Conservation (phyloP, 2,888 invertebrate genomes). For the Orthosia gothica region DNA sequence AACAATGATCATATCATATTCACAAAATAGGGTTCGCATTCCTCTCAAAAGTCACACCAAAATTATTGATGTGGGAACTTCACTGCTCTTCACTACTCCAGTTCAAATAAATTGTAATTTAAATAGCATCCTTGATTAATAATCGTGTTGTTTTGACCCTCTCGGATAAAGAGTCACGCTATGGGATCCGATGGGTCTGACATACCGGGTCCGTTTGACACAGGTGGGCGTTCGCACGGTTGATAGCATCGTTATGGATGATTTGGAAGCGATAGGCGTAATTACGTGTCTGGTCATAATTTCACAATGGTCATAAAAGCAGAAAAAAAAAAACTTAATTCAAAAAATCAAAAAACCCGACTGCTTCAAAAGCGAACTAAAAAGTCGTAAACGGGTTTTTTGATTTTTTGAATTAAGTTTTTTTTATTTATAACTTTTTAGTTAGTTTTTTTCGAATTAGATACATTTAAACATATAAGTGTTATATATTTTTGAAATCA, state of each 20-base stretch:
- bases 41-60: slow-evolving; percentile 46
- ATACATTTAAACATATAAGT: no score
- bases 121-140: slow-evolving; percentile 69
- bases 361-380: no score
- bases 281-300: slow-evolving; percentile 8
- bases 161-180: slow-evolving; percentile 76
- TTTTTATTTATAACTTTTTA: no score
- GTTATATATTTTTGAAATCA: no score
- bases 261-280: slow-evolving; percentile 61
- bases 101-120: slow-evolving; percentile 69
- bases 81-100: slow-evolving; percentile 15
- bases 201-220: slow-evolving; percentile 61
- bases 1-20: slow-evolving; percentile 43
- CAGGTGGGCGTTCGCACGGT: slow-evolving; percentile 85
- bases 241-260: slow-evolving; percentile 71
- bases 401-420: no score
- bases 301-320: no score
- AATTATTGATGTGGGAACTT: slow-evolving; percentile 79
- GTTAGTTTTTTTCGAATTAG: no score
- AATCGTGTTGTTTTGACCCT: slow-evolving; percentile 66
- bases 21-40: slow-evolving; percentile 41
- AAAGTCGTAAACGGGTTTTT: no score
- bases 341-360: no score
- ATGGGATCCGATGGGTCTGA: slow-evolving; percentile 61
- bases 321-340: no score